Evolutionary conservation across 2,113 vertebrate species (phyloP), one percentile per base, ranked within the genome.

Genomic region (Cervus canadensis): DNA sequence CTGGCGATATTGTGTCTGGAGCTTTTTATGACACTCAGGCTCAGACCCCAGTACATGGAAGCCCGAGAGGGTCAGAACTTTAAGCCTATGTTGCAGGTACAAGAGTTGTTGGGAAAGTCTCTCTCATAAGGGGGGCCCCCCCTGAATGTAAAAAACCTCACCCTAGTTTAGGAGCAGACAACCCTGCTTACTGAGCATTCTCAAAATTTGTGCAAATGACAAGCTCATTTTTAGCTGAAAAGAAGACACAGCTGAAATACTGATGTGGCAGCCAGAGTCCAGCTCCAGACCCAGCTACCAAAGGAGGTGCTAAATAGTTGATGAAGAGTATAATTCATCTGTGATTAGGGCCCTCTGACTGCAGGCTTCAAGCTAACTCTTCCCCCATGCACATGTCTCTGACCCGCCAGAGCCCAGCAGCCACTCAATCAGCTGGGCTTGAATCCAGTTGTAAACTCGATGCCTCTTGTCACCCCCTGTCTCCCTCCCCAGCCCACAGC

Each of bases 291-390:
- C 64, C 93, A 36, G n/a, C 82, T 52, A 50, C 84, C 62, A 67
- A 97, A 59, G 57, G 57, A 87, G 45, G 79, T 33, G 57, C 91
- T 94, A 43, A 95, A 86, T 82, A 91, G 97, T 78, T 82, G 67
- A 76, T 84, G 93, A 82, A 79, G 64, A 94, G 40, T 7, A 7
- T 90, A 86, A 90, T 95, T 93, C 48, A 91, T 36, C 54, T 5
- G 56, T 15, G 10, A 17, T 15, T 8, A 60, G 0, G 43, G 86
- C 28, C 89, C 64, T 54, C 30, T 7, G 62, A n/a, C 94, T 84
- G 91, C 50, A 23, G 43, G 50, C 59, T 71, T 62, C 76, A 43
- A 56, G 76, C 91, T 59, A 43, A 62, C 87, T n/a, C 36, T 5
- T 74, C 59, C 40, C 67, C 78, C 17, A 2, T 0, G 23, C 33